phyloP scores from a whole-genome alignment of 1,140 invertebrate genomes.

The Temnothorax curvispinosus region DNA sequence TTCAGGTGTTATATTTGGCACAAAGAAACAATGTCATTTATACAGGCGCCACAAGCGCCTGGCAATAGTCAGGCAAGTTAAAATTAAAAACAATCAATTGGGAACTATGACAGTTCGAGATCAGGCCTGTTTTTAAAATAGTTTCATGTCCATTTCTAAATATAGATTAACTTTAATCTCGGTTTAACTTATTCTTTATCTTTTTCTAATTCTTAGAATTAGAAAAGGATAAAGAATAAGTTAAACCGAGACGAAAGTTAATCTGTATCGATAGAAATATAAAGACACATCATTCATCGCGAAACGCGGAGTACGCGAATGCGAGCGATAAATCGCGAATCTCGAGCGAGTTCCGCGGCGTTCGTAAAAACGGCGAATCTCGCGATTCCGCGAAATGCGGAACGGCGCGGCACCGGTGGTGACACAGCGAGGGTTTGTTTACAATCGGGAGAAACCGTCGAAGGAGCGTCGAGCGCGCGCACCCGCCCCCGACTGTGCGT shows the following conservation, averaged over 20 bases:
- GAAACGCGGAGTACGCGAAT: too few relatives aligned
- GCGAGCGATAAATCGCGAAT: not conserved
- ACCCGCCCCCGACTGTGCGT: not conserved
- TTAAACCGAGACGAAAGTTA: too few relatives aligned
- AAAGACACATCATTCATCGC: not conserved
- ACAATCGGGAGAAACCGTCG: constrained; percentile 22
- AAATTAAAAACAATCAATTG: not conserved
- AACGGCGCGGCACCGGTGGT: too few relatives aligned
- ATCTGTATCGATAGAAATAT: too few relatives aligned
- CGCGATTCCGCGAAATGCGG: too few relatives aligned
- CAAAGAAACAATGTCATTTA: not conserved
- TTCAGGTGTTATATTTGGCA: not conserved
- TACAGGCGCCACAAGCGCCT: not conserved
- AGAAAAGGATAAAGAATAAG: too few relatives aligned
- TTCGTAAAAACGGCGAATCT: not conserved
- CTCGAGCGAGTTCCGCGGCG: not conserved
- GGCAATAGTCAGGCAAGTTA: not conserved
- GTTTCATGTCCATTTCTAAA: too few relatives aligned
- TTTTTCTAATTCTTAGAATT: too few relatives aligned
- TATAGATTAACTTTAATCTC: too few relatives aligned
- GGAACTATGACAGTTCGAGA: not conserved
- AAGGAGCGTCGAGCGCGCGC: not conserved
- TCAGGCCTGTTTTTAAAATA: not conserved
- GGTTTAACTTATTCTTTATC: too few relatives aligned
- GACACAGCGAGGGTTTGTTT: constrained; percentile 24